A percentile compares a stretch with the other conserved stretches of the same genome.
phyloP scores from a whole-genome alignment of 2,113 vertebrate genomes.

The Erythrocercus mccallii region DNA sequence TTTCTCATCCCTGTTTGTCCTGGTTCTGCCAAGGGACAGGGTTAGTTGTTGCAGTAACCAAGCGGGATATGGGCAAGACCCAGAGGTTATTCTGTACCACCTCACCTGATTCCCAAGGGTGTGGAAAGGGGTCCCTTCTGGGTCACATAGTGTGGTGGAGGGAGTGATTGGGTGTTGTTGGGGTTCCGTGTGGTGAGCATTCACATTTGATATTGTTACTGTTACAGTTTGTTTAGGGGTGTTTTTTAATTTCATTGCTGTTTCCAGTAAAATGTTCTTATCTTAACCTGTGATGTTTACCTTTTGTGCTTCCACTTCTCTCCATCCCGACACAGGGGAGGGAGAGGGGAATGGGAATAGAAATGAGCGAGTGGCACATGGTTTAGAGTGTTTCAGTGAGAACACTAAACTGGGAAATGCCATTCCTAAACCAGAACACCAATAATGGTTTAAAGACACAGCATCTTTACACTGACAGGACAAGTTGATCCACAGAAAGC shows the following conservation, averaged over 20 bases:
- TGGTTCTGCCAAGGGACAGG: not conserved
- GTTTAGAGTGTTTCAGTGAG: not conserved
- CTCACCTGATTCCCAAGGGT: too few species aligned
- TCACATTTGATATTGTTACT: not conserved
- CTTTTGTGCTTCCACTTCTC: not conserved
- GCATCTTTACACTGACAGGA: not conserved
- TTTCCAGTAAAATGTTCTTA: not conserved
- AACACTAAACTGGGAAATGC: not conserved
- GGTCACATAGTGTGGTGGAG: not conserved
- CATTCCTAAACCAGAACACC: not conserved
- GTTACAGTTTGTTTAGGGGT: not conserved
- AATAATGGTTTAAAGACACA: not conserved
- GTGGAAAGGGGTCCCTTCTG: not conserved
- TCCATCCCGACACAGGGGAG: not conserved
- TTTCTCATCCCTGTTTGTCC: not conserved
- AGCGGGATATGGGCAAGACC: not conserved
- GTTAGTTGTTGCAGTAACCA: not conserved
- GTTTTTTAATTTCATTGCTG: not conserved
- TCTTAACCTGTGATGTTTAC: not conserved
- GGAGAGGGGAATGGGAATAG: fast-evolving
- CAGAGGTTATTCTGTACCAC: not conserved
- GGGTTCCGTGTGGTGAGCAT: not conserved
- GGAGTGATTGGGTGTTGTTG: too few species aligned
- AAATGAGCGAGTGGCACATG: fast-evolving
- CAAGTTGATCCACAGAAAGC: not conserved